phyloP scores from a whole-genome alignment of 2,113 vertebrate species.

The Trochalopteron elliotii region DNA sequence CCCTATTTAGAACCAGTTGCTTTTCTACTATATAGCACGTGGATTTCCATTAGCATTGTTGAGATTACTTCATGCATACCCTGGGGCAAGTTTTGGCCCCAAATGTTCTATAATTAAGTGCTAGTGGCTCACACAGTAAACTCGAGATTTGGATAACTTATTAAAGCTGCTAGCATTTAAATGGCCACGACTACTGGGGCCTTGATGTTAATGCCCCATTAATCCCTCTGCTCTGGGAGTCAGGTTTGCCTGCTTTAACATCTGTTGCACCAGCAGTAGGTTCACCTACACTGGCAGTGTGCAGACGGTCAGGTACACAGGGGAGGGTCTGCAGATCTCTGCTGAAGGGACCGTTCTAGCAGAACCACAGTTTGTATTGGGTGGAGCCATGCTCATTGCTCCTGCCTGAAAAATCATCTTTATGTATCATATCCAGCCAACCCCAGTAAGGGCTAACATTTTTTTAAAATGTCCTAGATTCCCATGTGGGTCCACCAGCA shows the following conservation, averaged over 20 bases:
- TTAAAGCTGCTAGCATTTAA: conserved; percentile 26
- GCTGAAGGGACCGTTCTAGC: not conserved
- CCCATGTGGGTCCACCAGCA: not conserved
- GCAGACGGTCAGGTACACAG: not conserved
- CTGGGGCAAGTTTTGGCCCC: conserved; percentile 16
- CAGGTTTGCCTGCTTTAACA: conserved; percentile 27
- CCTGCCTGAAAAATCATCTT: not conserved
- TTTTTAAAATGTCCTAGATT: not conserved
- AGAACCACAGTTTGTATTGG: not conserved
- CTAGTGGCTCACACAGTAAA: not conserved
- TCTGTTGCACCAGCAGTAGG: conserved; percentile 25
- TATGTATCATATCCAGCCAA: not conserved
- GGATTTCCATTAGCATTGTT: not conserved
- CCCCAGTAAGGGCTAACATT: not conserved
- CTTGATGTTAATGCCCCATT: conserved; percentile 25
- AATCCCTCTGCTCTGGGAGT: not conserved
- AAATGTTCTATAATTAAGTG: conserved; percentile 5
- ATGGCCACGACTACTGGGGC: not conserved
- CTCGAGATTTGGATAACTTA: not conserved
- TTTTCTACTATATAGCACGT: not conserved
- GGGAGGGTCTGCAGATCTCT: not conserved
- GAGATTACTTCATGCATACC: not conserved
- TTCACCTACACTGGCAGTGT: not conserved
- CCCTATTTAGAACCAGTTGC: not conserved
- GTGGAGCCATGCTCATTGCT: not conserved